Percentiles rank a stretch among this genome's conserved stretches.
These are phyloP conservation scores for Hydropsyche tenuis DNA, from an alignment of 1,140 invertebrate genomes.

Conservation along the genomic window DNA sequence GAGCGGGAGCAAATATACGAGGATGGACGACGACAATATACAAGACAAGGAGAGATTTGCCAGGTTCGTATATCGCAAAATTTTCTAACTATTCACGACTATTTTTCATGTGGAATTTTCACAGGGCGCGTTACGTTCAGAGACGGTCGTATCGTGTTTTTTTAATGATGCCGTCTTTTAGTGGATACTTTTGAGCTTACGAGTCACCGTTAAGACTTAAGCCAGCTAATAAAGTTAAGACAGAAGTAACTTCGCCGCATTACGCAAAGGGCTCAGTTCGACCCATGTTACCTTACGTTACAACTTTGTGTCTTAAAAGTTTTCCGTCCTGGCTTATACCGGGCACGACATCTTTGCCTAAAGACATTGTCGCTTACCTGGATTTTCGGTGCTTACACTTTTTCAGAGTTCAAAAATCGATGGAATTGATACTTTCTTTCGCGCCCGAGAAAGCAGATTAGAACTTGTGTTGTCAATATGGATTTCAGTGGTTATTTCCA, in stretches of 20 bases:
- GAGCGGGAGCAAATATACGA: constrained; percentile 79
- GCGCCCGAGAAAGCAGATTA: neutral
- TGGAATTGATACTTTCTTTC: neutral
- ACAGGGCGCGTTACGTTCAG: neutral
- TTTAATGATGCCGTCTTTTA: constrained; percentile 49
- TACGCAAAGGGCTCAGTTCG: constrained; percentile 36
- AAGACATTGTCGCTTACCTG: constrained; percentile 7
- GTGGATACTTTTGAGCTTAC: constrained; percentile 48
- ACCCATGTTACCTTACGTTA: constrained; percentile 34
- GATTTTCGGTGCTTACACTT: constrained; percentile 3
- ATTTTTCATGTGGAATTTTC: neutral
- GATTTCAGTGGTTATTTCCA: neutral
- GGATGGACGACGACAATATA: constrained; percentile 91
- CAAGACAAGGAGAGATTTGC: constrained; percentile 96
- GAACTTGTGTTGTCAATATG: too few species aligned
- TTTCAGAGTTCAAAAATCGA: neutral
- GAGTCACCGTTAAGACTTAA: constrained; percentile 44
- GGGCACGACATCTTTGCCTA: constrained; percentile 13
- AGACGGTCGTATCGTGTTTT: constrained; percentile 11
- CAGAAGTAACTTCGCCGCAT: constrained; percentile 38
- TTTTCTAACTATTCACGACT: neutral
- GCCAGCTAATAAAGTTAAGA: constrained; percentile 48
- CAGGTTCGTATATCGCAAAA: constrained; percentile 66
- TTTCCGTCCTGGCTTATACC: constrained; percentile 20
- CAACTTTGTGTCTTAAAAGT: constrained; percentile 34